Conservation (phyloP, 2,113 vertebrate genomes). For the Gopherus evgoodei region DNA sequence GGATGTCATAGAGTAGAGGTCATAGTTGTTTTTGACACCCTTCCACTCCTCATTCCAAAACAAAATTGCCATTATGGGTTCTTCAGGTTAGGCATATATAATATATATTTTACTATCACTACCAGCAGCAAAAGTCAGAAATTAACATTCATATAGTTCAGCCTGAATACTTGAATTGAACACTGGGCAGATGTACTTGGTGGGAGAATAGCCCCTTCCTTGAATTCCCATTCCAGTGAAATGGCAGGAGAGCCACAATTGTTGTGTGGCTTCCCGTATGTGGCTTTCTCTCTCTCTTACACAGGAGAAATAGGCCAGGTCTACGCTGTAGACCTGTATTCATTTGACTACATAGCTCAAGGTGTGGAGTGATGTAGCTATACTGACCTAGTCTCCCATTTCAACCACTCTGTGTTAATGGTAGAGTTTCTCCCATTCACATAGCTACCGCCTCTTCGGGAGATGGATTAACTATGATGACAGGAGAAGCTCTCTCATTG, state of each 20-base stretch:
- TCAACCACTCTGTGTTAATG: background rate
- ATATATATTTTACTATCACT: background rate
- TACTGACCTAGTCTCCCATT: too few species aligned
- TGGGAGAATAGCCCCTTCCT: background rate
- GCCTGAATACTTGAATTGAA: background rate
- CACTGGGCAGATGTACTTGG: background rate
- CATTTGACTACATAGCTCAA: background rate
- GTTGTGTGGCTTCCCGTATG: background rate
- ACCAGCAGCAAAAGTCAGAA: background rate
- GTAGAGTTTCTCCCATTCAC: background rate
- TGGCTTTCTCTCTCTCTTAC: background rate
- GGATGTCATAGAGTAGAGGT: slow-evolving; percentile 5
- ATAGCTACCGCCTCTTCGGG: too few species aligned
- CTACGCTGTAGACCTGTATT: too few species aligned
- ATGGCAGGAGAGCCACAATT: background rate
- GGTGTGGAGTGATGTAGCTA: background rate
- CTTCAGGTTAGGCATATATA: background rate
- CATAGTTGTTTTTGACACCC: background rate
- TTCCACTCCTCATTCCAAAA: slow-evolving; percentile 1
- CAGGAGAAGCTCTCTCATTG: too few species aligned
- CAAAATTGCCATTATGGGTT: background rate
- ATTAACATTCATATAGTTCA: fast-evolving
- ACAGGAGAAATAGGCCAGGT: too few species aligned
- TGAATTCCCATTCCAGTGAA: too few species aligned
- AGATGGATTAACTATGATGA: background rate